phyloP scores from a whole-genome alignment of 2,797 vertebrate genomes.

The Lacerta viridis region DNA sequence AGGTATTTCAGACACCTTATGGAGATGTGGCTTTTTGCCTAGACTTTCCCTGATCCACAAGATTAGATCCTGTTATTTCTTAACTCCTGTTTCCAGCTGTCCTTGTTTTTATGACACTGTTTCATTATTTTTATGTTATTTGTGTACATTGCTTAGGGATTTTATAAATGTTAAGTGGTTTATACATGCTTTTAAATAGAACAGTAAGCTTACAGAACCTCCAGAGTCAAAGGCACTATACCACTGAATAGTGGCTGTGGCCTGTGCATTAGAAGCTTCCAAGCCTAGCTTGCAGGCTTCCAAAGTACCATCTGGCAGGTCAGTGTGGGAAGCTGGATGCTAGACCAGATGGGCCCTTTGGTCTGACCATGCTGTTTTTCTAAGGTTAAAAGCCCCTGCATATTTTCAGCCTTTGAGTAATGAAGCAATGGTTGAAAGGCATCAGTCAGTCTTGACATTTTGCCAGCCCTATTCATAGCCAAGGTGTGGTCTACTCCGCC shows the following conservation, averaged over 20 bases:
- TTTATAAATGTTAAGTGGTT: too few species aligned
- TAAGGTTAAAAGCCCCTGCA: not conserved
- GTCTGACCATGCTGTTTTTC: too few species aligned
- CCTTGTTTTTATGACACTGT: too few species aligned
- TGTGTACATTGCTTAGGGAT: too few species aligned
- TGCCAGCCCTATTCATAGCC: slow-evolving; percentile 3
- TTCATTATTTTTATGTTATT: too few species aligned
- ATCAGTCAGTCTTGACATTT: not conserved
- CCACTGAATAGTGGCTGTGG: not conserved
- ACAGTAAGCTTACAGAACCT: not conserved
- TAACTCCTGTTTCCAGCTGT: too few species aligned
- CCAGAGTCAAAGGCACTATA: not conserved
- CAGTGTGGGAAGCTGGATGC: not conserved
- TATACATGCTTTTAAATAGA: too few species aligned
- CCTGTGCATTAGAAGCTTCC: too few species aligned
- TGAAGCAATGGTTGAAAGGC: not conserved
- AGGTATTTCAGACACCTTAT: too few species aligned
- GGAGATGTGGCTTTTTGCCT: too few species aligned
- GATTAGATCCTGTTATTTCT: too few species aligned
- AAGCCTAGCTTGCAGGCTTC: not conserved
- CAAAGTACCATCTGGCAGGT: not conserved
- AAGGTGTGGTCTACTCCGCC: not conserved
- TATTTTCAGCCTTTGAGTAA: not conserved
- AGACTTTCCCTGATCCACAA: too few species aligned
- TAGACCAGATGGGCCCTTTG: not conserved